Evolutionary conservation across 1,140 invertebrate genomes (phyloP), one percentile per base, ranked within the genome.

Genomic region (Cotesia typhae): DNA sequence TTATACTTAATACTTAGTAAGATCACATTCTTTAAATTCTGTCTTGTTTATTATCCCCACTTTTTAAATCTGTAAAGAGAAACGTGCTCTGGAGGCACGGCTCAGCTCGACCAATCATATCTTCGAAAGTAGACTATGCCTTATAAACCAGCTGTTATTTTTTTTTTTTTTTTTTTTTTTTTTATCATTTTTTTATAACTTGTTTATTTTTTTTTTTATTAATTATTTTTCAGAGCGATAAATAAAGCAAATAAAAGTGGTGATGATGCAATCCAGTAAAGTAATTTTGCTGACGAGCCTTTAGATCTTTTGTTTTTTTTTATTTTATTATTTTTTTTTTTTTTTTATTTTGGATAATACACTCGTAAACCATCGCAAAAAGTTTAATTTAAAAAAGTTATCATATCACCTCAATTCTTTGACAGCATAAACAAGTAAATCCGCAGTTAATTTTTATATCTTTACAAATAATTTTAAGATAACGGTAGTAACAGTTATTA

Each of bases 51-150:
- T 59, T 17, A 64, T 72, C 64, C 41, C 37, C 55, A 57, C 38
- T 53, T 10, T 12, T 28, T 51, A 37, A 12, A 38, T 41, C 14
- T 20, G 14, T 14, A 61, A 53, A 7, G 12, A 6, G 38, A 53
- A 64, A 71, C 69, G 69, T 71, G 60, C 52, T 47, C 36, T 60
- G 78, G 79, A 80, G 81, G 81, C 81, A 78, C 81, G 81, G 35
- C 79, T n/a, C 60, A 37, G 63, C 60, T 74, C 75, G 73, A 74
- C 81, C 81, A 82, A 82, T 81, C 74, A 14, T 4, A 64, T 73
- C 14, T 59, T 76, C 75, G 76, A 77, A 77, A 73, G 60, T 47
- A 17, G 52, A 61, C 17, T 67, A 57, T 38, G 73, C 38, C 41
- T 41, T 55, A 55, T 4, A 55, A 14, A 5, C 14, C 52, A 55